These are phyloP conservation scores for Aplochiton taeniatus DNA, from an alignment of 2,797 vertebrate species.

Conservation along the genomic window DNA sequence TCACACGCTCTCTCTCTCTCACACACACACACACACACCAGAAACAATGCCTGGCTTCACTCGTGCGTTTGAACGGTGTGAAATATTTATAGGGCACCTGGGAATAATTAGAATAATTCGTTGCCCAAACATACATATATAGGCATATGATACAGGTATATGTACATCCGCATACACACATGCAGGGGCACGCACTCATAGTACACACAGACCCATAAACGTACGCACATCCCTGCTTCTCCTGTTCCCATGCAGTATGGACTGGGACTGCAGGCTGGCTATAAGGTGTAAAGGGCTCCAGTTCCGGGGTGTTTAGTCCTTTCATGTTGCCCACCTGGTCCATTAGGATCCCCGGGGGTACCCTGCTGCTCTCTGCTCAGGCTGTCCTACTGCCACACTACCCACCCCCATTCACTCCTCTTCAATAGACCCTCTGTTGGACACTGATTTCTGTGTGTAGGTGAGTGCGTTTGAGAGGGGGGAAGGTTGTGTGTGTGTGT, in stretches of 20 bases:
- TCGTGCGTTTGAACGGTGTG: no score
- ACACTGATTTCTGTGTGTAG: neutral
- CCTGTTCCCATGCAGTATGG: neutral
- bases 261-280: neutral
- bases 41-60: no score
- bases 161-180: no score
- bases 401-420: constrained; percentile 15
- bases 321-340: constrained; percentile 51
- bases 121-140: no score
- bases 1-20: neutral
- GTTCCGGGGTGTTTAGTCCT: constrained; percentile 14
- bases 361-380: constrained; percentile 3
- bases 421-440: constrained; percentile 46
- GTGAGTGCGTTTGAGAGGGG: neutral
- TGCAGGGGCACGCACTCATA: neutral
- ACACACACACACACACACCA: neutral
- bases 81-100: no score
- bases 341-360: constrained; percentile 48
- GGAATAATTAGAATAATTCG: no score
- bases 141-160: no score
- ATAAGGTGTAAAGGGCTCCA: constrained; percentile 19
- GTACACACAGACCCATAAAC: no score
- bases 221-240: neutral
- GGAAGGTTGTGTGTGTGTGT: constrained; percentile 9
- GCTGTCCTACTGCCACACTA: constrained; percentile 16